A percentile compares a stretch with the other conserved stretches of the same genome.
phyloP scores from a whole-genome alignment of 2,888 invertebrate genomes.

The Ophion ellenae region DNA sequence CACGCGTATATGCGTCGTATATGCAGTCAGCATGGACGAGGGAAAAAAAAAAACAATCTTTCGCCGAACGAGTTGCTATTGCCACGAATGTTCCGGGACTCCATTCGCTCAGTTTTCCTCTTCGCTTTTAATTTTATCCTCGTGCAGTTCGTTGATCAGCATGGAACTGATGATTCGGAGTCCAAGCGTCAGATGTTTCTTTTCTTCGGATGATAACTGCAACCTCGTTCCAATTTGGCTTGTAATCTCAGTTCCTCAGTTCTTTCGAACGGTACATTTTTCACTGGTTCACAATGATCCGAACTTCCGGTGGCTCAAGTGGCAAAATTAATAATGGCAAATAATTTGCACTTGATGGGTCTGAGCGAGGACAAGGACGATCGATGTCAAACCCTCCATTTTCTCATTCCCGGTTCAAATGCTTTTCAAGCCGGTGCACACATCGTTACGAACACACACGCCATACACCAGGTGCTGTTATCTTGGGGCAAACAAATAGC shows the following conservation, averaged over 20 bases:
- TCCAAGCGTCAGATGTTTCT: no score
- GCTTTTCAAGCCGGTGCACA: no score
- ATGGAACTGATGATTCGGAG: neutral
- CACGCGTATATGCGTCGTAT: conserved; percentile 63
- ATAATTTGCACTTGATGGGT: neutral
- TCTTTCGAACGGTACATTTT: neutral
- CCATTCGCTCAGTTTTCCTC: conserved; percentile 36
- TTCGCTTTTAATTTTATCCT: conserved; percentile 17
- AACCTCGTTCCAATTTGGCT: neutral
- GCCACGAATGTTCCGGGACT: conserved; percentile 40
- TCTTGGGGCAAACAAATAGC: no score
- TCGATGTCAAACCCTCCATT: no score
- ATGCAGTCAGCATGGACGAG: conserved; percentile 29
- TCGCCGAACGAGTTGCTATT: conserved; percentile 40
- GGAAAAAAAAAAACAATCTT: conserved; percentile 13
- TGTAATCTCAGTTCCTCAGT: neutral
- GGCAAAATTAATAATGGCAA: neutral
- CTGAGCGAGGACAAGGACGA: no score
- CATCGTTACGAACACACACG: no score
- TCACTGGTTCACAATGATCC: neutral
- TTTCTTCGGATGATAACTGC: neutral
- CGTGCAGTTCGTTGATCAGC: conserved; percentile 12
- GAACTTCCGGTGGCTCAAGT: neutral
- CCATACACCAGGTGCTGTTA: no score
- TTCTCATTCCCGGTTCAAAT: no score